Evolutionary conservation across 1,140 invertebrate species (phyloP).

Genomic region (Steinernema feltiae): DNA sequence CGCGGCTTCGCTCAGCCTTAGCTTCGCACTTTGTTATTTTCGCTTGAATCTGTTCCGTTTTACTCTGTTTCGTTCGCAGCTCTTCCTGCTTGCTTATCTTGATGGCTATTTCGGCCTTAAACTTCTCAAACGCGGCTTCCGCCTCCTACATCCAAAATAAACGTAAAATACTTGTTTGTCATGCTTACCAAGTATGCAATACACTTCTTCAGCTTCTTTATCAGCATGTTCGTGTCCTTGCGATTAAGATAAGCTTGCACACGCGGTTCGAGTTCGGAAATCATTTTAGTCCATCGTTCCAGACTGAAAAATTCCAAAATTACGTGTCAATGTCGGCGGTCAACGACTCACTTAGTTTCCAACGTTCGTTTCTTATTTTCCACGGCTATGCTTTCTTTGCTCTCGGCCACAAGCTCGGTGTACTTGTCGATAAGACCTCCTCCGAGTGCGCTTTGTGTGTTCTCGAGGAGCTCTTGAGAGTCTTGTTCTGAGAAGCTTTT

Average conservation of each 20-base stretch:
- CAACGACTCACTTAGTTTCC: slow-evolving; percentile 60
- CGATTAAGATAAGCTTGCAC: neutral
- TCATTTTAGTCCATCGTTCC: slow-evolving; percentile 21
- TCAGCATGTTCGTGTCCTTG: neutral
- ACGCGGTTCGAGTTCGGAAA: neutral
- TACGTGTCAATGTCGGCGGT: too few species aligned
- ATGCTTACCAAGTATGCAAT: slow-evolving; percentile 7
- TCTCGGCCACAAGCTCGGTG: slow-evolving; percentile 54
- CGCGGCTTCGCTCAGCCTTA: slow-evolving; percentile 16
- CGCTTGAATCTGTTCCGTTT: neutral
- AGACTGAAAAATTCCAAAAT: too few species aligned
- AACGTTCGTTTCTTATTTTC: slow-evolving; percentile 59
- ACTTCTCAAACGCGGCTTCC: slow-evolving; percentile 2
- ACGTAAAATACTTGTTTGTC: too few species aligned
- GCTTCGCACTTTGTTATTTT: neutral
- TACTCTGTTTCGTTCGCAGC: neutral
- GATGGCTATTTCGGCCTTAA: neutral
- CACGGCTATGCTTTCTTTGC: slow-evolving; percentile 35
- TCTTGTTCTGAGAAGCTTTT: slow-evolving; percentile 88
- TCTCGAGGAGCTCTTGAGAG: slow-evolving; percentile 71
- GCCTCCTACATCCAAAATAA: too few species aligned
- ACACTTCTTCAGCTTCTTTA: neutral
- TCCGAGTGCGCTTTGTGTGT: slow-evolving; percentile 74
- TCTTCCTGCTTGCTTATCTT: neutral
- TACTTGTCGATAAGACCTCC: slow-evolving; percentile 59